Percentiles rank a stretch among this genome's conserved stretches.
These are phyloP conservation scores for Harpalus rubripes DNA, from an alignment of 2,888 invertebrate genomes.

Conservation along the genomic window DNA sequence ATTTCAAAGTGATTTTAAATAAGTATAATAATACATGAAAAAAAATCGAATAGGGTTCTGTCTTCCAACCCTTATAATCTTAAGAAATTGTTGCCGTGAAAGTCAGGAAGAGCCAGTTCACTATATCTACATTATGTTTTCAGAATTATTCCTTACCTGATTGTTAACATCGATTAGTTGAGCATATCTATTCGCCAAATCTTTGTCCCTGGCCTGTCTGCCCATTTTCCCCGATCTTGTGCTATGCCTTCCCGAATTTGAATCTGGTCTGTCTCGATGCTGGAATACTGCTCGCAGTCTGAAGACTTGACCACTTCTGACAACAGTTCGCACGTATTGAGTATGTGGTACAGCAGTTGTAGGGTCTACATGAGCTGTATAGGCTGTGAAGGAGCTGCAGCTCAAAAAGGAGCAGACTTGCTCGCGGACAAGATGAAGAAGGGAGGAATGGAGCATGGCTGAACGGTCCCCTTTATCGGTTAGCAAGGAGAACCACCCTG, in stretches of 20 bases:
- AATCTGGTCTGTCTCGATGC: constrained; percentile 80
- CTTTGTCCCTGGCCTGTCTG: constrained; percentile 77
- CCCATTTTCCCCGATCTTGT: constrained; percentile 72
- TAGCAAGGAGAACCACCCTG: constrained; percentile 86
- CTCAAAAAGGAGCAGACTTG: constrained; percentile 85
- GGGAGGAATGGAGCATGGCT: constrained; percentile 83
- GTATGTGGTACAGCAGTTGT: constrained; percentile 60
- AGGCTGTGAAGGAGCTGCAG: constrained; percentile 82
- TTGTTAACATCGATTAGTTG: constrained; percentile 87
- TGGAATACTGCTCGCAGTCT: constrained; percentile 87
- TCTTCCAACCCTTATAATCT: too few species aligned
- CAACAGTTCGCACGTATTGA: constrained; percentile 78
- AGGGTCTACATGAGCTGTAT: constrained; percentile 76
- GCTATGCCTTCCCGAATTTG: constrained; percentile 70
- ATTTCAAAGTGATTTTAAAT: too few species aligned
- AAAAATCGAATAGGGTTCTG: too few species aligned
- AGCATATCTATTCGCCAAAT: constrained; percentile 81
- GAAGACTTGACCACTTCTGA: constrained; percentile 85
- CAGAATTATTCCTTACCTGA: constrained; percentile 84
- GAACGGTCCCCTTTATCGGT: constrained; percentile 84
- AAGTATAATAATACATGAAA: too few species aligned
- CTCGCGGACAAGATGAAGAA: constrained; percentile 84
- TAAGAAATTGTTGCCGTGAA: too few species aligned
- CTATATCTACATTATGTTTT: too few species aligned
- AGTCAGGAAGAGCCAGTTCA: too few species aligned